Evolutionary conservation across 2,888 invertebrate genomes (phyloP).

Genomic region (Tetheella fluctuosa): DNA sequence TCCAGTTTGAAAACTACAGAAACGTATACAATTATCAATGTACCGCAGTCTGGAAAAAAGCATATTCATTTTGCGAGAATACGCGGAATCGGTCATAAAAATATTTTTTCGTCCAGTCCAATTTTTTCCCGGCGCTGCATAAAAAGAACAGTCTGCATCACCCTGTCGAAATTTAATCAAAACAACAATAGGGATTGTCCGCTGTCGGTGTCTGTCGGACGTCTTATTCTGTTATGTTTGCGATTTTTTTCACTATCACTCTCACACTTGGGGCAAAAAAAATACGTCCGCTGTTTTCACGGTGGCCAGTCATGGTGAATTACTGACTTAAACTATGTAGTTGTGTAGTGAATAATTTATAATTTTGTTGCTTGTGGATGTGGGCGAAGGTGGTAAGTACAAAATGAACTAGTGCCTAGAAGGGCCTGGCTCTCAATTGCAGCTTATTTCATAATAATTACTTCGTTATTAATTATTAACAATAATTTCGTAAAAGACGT

Average conservation of each 20-base stretch:
- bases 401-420: too few species aligned
- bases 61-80: slow-evolving; percentile 16
- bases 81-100: slow-evolving; percentile 38
- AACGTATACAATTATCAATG: slow-evolving; percentile 6
- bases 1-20: not conserved
- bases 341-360: too few species aligned
- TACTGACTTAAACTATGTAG: not conserved
- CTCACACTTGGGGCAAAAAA: not conserved
- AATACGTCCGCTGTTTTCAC: not conserved
- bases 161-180: slow-evolving; percentile 78
- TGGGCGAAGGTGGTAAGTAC: too few species aligned
- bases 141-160: slow-evolving; percentile 70
- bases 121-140: slow-evolving; percentile 51
- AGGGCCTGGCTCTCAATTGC: too few species aligned
- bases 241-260: slow-evolving; percentile 11
- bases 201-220: slow-evolving; percentile 36
- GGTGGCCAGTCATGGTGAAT: not conserved
- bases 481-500: too few species aligned
- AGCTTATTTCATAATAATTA: too few species aligned
- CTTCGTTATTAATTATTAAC: too few species aligned
- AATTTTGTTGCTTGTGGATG: too few species aligned
- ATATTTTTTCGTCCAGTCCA: slow-evolving; percentile 49
- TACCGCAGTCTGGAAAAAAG: slow-evolving; percentile 11
- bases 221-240: slow-evolving; percentile 47
- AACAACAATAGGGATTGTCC: slow-evolving; percentile 74